Base-by-base conservation (phyloP, 1,140 invertebrate genomes). In the Drosophila sp. region DNA sequence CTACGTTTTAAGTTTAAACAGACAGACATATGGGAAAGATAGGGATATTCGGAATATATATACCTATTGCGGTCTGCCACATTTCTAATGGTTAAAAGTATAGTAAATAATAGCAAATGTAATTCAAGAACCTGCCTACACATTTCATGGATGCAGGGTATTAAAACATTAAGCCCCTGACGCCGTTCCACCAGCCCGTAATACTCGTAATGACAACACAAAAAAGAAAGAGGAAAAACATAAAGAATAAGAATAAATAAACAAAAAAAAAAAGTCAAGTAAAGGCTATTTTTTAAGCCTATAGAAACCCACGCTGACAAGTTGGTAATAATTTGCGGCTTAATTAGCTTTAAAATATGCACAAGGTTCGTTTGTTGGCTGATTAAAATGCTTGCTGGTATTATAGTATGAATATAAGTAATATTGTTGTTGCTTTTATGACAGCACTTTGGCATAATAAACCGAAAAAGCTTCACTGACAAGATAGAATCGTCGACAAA, bases 331-430 rank as follows among this genome's bases (percentile, higher is more conserved):
- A 84, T 86, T 86, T 84, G 81, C 53, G 66, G 78, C 81, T 80
- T 86, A 86, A 75, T 84, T 81, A 76, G 81, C 70, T 61, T 78
- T 75, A 66, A 87, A 86, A 81, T 86, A 78, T 80, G 78, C 74
- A 57, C 81, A 46, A 67, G 54, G 54, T 72, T 54, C 56, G 43
- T 53, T 66, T 72, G 45, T 27, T 45, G 38, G 4, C 71, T 73
- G 71, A 73, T 73, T 73, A 73, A 41, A 69, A 62, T 50, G 71
- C 50, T 48, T 8, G 18, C 48, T 54, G 46, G 45, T 14, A 25
- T 67, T 67, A 62, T 27, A 36, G 29, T 29, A n/a, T 65, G 14
- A 2, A 32, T 50, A 63, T 8, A 11, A 38, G 43, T n/a, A 29
- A 29, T 40, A 34, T 48, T 45, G 51, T 51, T 36, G 62, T 58